These are phyloP conservation scores for Heliangelus exortis DNA, from an alignment of 2,797 vertebrate genomes.

Conservation along the genomic window DNA sequence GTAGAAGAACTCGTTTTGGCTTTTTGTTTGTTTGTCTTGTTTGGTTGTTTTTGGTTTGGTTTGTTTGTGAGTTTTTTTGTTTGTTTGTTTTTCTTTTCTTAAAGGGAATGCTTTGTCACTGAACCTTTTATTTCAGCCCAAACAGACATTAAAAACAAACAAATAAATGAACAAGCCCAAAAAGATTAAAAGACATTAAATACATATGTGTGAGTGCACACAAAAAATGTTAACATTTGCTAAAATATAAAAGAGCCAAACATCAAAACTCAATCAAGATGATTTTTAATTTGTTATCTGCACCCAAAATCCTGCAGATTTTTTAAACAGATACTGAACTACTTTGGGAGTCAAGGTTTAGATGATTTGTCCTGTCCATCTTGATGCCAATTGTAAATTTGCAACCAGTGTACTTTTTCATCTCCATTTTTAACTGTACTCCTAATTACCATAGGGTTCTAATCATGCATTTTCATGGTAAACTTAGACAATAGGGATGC, in stretches of 20 bases:
- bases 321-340: not conserved
- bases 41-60: too few species aligned
- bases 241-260: not conserved
- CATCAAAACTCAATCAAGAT: not conserved
- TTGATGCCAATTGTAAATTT: not conserved
- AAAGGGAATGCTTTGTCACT: not conserved
- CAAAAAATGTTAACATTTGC: fast-evolving
- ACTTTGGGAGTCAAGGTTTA: fast-evolving
- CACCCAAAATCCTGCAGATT: not conserved
- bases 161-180: too few species aligned
- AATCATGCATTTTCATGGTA: not conserved
- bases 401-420: not conserved
- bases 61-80: too few species aligned
- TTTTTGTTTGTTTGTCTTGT: too few species aligned
- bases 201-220: fast-evolving
- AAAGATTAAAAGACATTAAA: not conserved
- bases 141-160: not conserved
- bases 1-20: not conserved
- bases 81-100: not conserved
- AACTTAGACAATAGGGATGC: not conserved
- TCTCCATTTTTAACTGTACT: not conserved
- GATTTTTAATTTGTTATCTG: not conserved
- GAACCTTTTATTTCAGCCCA: not conserved
- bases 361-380: not conserved
- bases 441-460: not conserved